Percentiles rank a stretch among this genome's conserved stretches.
These are phyloP conservation scores for Patella pellucida DNA, from an alignment of 2,888 invertebrate genomes.

Conservation along the genomic window DNA sequence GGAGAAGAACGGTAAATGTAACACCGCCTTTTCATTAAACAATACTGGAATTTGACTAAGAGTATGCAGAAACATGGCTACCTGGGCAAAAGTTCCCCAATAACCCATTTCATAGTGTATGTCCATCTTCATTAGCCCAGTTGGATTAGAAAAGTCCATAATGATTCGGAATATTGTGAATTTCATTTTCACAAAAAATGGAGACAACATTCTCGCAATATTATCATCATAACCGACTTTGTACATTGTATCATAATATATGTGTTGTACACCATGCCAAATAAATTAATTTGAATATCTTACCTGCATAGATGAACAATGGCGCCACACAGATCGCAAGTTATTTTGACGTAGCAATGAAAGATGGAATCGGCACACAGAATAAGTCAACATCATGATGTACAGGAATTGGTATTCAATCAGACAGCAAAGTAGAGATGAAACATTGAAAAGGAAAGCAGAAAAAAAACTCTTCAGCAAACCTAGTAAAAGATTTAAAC, in stretches of 20 bases:
- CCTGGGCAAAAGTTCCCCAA: too few relatives aligned
- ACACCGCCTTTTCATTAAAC: too few relatives aligned
- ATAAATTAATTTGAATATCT: conserved; percentile 7
- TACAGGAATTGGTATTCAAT: not conserved
- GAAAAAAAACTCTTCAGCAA: conserved; percentile 45
- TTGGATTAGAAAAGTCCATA: not conserved
- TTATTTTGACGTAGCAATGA: conserved; percentile 29
- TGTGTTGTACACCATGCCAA: conserved; percentile 13
- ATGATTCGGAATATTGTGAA: not conserved
- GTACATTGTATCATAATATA: conserved; percentile 24
- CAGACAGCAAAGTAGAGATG: conserved; percentile 10
- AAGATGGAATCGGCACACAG: conserved; percentile 47
- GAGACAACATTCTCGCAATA: not conserved
- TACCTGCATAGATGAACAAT: conserved; percentile 21
- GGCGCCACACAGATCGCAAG: conserved; percentile 5
- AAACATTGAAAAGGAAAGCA: conserved; percentile 45
- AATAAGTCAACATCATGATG: conserved; percentile 34
- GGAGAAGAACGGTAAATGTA: too few relatives aligned
- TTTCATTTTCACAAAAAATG: not conserved
- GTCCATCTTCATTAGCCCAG: too few relatives aligned
- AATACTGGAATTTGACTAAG: too few relatives aligned
- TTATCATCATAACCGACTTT: conserved; percentile 14
- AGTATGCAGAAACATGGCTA: too few relatives aligned
- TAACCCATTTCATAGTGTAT: too few relatives aligned
- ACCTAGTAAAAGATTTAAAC: conserved; percentile 34